phyloP scores from a whole-genome alignment of 2,888 invertebrate genomes.

The Neoaliturus tenellus region DNA sequence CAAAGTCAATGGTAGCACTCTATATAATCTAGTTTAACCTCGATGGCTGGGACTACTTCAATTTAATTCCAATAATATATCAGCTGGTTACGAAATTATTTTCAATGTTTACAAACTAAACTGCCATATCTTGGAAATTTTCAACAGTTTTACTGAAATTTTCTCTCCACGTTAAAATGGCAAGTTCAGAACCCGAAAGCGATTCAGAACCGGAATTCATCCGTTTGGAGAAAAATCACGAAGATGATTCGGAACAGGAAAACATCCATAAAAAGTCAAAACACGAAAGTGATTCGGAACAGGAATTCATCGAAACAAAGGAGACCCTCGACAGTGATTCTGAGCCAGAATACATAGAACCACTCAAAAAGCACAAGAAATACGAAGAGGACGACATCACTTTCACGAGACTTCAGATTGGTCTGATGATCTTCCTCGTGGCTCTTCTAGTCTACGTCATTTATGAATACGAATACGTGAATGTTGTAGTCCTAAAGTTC shows the following conservation, averaged over 20 bases:
- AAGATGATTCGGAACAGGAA: too few species aligned
- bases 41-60: too few species aligned
- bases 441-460: constrained; percentile 2
- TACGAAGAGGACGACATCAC: constrained; percentile 32
- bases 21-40: too few species aligned
- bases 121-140: too few species aligned
- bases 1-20: too few species aligned
- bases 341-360: not conserved
- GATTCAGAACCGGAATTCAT: not conserved
- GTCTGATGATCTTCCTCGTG: constrained; percentile 26
- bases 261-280: too few species aligned
- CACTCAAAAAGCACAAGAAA: constrained; percentile 5
- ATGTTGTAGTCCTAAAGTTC: constrained; percentile 30
- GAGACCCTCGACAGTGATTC: not conserved
- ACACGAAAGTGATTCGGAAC: too few species aligned
- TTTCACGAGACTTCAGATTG: not conserved
- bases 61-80: not conserved
- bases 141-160: too few species aligned
- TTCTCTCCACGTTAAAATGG: too few species aligned
- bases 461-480: constrained; percentile 42
- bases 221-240: not conserved
- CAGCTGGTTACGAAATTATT: not conserved
- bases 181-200: not conserved
- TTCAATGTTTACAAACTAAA: too few species aligned
- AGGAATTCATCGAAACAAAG: too few species aligned